A percentile compares a stretch with the other conserved stretches of the same genome.
Evolutionary conservation across 2,888 invertebrate species (phyloP).

Genomic region (Agrotis segetum): DNA sequence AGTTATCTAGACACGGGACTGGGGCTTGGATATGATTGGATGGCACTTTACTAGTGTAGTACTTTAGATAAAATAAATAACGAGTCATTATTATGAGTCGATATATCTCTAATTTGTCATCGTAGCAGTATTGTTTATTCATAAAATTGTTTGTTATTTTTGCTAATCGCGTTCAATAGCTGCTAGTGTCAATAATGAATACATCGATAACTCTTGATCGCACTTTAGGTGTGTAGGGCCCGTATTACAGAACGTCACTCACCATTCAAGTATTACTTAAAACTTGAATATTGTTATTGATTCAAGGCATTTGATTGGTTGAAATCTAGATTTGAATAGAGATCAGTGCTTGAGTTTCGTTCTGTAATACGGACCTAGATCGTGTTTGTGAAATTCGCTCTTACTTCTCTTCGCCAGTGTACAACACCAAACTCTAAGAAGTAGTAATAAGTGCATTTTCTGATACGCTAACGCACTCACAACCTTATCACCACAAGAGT

Average conservation of each 20-base stretch:
- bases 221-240: too few relatives aligned
- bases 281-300: too few relatives aligned
- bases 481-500: conserved; percentile 3
- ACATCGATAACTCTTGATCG: too few relatives aligned
- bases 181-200: too few relatives aligned
- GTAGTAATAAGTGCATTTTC: not conserved
- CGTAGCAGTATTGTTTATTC: not conserved
- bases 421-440: not conserved
- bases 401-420: not conserved
- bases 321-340: too few relatives aligned
- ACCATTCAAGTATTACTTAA: too few relatives aligned
- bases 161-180: too few relatives aligned
- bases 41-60: not conserved
- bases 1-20: not conserved
- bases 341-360: too few relatives aligned
- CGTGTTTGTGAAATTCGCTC: too few relatives aligned
- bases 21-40: not conserved
- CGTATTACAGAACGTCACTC: too few relatives aligned
- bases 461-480: not conserved
- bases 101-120: not conserved
- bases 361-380: too few relatives aligned
- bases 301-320: too few relatives aligned
- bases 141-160: not conserved
- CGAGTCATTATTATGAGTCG: not conserved
- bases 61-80: not conserved